Conservation (phyloP, 2,888 invertebrate species). For the Hipparchia sbordonii region DNA sequence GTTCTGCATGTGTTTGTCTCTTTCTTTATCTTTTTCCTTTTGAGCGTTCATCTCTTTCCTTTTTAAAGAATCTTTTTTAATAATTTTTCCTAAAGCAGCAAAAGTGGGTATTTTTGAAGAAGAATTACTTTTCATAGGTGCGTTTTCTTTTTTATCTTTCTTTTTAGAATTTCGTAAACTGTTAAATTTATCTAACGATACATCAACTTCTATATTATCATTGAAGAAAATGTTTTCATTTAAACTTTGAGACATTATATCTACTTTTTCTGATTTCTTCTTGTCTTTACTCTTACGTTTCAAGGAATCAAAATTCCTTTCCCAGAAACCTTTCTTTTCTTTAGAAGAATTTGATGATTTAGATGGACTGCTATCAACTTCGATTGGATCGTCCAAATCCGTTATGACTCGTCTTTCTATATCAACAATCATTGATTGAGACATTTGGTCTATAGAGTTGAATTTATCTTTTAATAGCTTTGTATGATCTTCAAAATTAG, state of each 20-base stretch:
- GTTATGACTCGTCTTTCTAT: constrained; percentile 66
- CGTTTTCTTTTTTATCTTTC: constrained; percentile 62
- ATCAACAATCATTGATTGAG: constrained; percentile 79
- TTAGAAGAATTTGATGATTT: constrained; percentile 72
- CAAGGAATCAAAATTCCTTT: constrained; percentile 78
- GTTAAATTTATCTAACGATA: constrained; percentile 70
- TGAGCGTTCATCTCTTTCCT: constrained; percentile 54
- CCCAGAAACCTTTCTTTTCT: constrained; percentile 81
- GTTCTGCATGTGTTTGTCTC: constrained; percentile 30
- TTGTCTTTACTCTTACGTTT: constrained; percentile 68
- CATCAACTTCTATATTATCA: constrained; percentile 74
- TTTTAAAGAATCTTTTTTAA: constrained; percentile 77
- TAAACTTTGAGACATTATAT: constrained; percentile 80
- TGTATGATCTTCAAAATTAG: constrained; percentile 69
- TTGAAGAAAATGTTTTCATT: constrained; percentile 80
- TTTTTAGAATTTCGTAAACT: constrained; percentile 74
- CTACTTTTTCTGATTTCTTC: constrained; percentile 72
- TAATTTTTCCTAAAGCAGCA: constrained; percentile 76
- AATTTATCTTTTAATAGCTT: constrained; percentile 74
- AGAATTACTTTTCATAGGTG: constrained; percentile 69
- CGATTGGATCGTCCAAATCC: constrained; percentile 51
- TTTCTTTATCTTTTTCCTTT: constrained; percentile 44
- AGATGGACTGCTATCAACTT: constrained; percentile 64
- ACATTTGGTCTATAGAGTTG: constrained; percentile 80
- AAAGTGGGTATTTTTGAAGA: constrained; percentile 79